Conservation (phyloP, 2,888 invertebrate species). For the Tetramorium bicarinatum region DNA sequence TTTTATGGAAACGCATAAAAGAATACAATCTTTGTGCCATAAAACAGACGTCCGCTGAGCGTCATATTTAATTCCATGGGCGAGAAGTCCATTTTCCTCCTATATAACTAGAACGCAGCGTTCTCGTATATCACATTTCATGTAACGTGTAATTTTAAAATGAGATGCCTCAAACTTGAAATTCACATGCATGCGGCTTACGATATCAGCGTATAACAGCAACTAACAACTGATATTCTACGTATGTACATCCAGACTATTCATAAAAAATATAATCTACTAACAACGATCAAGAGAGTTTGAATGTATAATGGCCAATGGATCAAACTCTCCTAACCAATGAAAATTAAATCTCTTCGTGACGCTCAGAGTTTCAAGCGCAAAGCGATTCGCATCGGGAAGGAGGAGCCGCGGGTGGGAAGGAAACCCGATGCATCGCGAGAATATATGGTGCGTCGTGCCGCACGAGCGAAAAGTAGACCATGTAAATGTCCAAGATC, state of each 20-base stretch:
- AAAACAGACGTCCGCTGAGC: background rate
- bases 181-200: conserved; percentile 54
- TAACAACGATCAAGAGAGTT: conserved; percentile 47
- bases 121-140: background rate
- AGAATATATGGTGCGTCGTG: conserved; percentile 65
- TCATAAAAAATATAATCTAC: conserved; percentile 62
- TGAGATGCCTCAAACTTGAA: conserved; percentile 55
- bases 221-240: conserved; percentile 38
- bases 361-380: conserved; percentile 43
- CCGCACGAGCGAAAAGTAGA: conserved; percentile 70
- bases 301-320: conserved; percentile 22
- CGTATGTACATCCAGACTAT: conserved; percentile 29
- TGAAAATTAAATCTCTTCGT: conserved; percentile 60
- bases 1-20: background rate
- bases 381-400: conserved; percentile 10
- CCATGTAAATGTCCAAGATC: conserved; percentile 70
- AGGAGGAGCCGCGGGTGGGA: background rate
- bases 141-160: conserved; percentile 34
- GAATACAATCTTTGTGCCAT: background rate
- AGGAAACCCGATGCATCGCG: conserved; percentile 15
- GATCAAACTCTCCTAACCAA: conserved; percentile 29
- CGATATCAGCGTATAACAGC: conserved; percentile 28
- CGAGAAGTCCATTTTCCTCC: conserved; percentile 2
- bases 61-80: conserved; percentile 26
- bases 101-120: background rate